These are phyloP conservation scores for Cephalopholis sonnerati DNA, from an alignment of 2,113 vertebrate species.

Conservation along the genomic window DNA sequence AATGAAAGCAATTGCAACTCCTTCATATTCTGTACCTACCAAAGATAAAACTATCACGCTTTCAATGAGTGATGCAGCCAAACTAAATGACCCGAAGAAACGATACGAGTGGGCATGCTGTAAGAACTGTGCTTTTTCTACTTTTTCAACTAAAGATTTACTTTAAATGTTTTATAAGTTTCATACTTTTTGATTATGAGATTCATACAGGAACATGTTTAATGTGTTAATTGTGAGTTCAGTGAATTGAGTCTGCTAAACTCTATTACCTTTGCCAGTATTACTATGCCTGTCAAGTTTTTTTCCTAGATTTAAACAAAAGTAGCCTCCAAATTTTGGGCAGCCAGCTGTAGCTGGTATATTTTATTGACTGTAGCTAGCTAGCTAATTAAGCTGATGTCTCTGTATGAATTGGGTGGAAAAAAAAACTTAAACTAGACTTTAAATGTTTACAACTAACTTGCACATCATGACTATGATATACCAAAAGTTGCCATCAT, in stretches of 20 bases:
- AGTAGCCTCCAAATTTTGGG: too few relatives aligned
- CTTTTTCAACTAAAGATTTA: background rate
- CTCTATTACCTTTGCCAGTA: background rate
- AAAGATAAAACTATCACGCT: constrained; percentile 21
- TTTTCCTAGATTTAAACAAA: too few relatives aligned
- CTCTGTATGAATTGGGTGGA: too few relatives aligned
- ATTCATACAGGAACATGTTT: background rate
- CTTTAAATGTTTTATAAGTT: background rate
- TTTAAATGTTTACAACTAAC: too few relatives aligned
- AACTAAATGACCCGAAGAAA: fast-evolving
- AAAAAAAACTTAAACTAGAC: too few relatives aligned
- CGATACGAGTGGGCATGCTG: constrained; percentile 70
- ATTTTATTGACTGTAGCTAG: too few relatives aligned
- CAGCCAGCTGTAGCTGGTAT: too few relatives aligned
- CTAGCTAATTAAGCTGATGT: too few relatives aligned
- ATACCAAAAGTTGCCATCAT: too few relatives aligned
- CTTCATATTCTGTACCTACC: constrained; percentile 7
- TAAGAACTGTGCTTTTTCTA: constrained; percentile 48
- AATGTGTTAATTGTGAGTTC: background rate
- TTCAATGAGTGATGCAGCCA: fast-evolving
- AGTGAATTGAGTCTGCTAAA: too few relatives aligned
- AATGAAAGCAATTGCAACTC: background rate
- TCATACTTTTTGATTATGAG: background rate
- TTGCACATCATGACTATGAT: too few relatives aligned
- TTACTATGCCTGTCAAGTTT: too few relatives aligned